Percentiles rank a stretch among this genome's conserved stretches.
phyloP scores from a whole-genome alignment of 2,113 vertebrate genomes.

The Rhinichthys klamathensis region DNA sequence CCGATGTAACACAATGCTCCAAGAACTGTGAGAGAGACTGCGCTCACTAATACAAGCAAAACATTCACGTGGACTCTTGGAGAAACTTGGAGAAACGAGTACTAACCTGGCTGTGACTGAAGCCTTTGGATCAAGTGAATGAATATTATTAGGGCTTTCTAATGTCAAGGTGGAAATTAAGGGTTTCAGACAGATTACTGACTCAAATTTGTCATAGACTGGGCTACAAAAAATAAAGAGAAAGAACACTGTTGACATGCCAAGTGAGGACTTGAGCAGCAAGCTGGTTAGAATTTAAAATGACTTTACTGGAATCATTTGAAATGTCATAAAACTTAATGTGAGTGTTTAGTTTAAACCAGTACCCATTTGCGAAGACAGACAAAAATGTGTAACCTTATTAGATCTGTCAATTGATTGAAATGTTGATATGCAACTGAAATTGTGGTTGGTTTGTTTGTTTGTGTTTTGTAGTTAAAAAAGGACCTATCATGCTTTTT shows the following conservation, averaged over 20 bases:
- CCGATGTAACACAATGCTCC: constrained; percentile 5
- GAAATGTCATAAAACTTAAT: constrained; percentile 10
- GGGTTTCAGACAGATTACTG: constrained; percentile 11
- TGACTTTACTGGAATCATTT: constrained; percentile 24
- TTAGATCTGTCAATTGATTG: background rate
- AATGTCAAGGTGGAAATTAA: constrained; percentile 18
- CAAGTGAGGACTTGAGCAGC: background rate
- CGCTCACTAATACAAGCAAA: constrained; percentile 8
- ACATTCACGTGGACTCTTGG: constrained; percentile 30
- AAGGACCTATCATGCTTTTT: no score
- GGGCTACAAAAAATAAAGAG: background rate
- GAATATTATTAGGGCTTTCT: constrained; percentile 30
- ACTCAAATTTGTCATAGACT: constrained; percentile 7
- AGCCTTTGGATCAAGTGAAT: background rate
- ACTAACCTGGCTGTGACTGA: constrained; percentile 16
- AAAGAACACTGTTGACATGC: background rate
- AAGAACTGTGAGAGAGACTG: constrained; percentile 6
- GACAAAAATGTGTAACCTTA: background rate
- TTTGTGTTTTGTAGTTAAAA: background rate
- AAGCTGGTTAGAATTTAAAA: constrained; percentile 13
- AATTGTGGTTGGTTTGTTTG: background rate
- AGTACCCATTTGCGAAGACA: background rate
- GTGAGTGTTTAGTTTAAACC: background rate
- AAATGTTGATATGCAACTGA: background rate
- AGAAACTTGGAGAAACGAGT: constrained; percentile 10